Conservation (phyloP, 2,888 invertebrate genomes). For the Nasonia oneida region DNA sequence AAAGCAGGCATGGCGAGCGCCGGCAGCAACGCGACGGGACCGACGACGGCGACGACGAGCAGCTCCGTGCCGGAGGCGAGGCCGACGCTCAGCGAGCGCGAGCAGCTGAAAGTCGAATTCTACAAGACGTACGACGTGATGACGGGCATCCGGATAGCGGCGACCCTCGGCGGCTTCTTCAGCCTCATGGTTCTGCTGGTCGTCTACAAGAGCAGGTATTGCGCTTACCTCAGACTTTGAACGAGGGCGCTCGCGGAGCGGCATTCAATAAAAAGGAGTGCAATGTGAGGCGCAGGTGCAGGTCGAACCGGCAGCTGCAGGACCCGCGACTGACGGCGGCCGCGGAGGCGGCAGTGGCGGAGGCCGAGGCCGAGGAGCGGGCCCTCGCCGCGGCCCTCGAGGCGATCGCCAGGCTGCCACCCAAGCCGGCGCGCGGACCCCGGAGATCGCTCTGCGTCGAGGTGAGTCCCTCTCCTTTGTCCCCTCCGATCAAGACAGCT, state of each 20-base stretch:
- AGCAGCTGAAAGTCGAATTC: conserved; percentile 89
- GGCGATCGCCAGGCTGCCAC: conserved; percentile 81
- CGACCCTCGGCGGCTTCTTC: conserved; percentile 94
- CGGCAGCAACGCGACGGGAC: conserved; percentile 75
- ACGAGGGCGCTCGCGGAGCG: no score
- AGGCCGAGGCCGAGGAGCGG: conserved; percentile 86
- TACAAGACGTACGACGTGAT: conserved; percentile 95
- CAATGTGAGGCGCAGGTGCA: conserved; percentile 74
- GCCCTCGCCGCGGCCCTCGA: conserved; percentile 88
- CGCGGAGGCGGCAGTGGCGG: conserved; percentile 87
- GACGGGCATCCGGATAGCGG: conserved; percentile 95
- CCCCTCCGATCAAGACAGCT: no score
- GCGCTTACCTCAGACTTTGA: background rate
- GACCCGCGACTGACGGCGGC: conserved; percentile 88
- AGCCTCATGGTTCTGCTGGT: conserved; percentile 94
- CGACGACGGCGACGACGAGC: conserved; percentile 80
- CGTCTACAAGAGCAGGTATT: conserved; percentile 89
- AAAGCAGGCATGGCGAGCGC: conserved; percentile 74
- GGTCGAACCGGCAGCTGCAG: conserved; percentile 79
- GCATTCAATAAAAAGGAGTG: background rate
- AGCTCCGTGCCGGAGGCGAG: conserved; percentile 78
- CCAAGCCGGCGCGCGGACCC: conserved; percentile 80
- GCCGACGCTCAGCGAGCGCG: conserved; percentile 81
- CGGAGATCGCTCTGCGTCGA: conserved; percentile 86
- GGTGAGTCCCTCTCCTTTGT: conserved; percentile 68